Percentiles rank a stretch among this genome's conserved stretches.
phyloP scores from a whole-genome alignment of 2,888 invertebrate genomes.

The Aphrophora alni region DNA sequence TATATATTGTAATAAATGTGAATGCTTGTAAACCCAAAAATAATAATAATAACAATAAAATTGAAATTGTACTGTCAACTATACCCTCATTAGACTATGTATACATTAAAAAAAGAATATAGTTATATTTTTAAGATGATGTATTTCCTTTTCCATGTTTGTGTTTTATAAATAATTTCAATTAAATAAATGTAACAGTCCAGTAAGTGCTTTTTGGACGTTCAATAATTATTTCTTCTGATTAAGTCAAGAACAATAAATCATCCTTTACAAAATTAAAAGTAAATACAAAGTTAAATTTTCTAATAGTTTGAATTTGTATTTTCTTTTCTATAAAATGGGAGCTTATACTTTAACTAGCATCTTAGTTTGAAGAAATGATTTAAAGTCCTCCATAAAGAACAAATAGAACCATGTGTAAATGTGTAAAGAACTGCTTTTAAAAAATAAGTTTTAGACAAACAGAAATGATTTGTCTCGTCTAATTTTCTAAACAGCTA shows the following conservation, averaged over 20 bases:
- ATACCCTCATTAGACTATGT: too few species aligned
- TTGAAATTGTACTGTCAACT: neutral
- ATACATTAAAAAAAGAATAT: neutral
- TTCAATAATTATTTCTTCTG: too few species aligned
- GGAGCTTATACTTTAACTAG: too few species aligned
- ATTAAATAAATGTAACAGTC: too few species aligned
- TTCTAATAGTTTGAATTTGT: too few species aligned
- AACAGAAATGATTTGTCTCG: neutral
- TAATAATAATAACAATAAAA: neutral
- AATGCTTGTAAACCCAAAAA: neutral
- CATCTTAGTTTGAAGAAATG: neutral
- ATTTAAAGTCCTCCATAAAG: too few species aligned
- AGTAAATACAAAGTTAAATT: too few species aligned
- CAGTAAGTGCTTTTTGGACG: too few species aligned
- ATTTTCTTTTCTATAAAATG: neutral
- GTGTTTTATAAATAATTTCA: too few species aligned
- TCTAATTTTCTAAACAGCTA: neutral
- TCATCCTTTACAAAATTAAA: too few species aligned
- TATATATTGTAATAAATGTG: too few species aligned
- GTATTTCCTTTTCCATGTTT: neutral
- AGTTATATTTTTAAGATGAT: neutral
- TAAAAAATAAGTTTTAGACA: neutral
- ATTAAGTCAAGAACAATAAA: too few species aligned
- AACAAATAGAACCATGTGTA: neutral
- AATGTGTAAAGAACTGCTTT: neutral